These are phyloP conservation scores for Macrotus californicus DNA, from an alignment of 2,113 vertebrate species.

Conservation along the genomic window DNA sequence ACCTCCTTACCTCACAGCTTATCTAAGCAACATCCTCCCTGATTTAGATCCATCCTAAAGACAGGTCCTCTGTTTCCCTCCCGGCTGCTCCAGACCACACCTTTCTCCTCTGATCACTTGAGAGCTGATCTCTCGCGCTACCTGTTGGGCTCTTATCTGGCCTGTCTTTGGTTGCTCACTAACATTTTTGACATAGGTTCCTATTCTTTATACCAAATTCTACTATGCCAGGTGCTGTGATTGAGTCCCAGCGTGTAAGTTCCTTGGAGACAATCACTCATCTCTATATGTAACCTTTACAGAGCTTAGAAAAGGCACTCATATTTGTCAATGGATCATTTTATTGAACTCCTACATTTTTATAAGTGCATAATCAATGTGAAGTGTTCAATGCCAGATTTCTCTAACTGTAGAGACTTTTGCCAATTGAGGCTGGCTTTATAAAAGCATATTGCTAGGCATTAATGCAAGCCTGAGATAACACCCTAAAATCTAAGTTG, in stretches of 20 bases:
- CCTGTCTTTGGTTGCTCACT: background rate
- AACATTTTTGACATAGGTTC: background rate
- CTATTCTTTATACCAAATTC: background rate
- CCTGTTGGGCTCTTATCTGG: background rate
- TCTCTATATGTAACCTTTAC: background rate
- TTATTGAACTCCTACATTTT: slow-evolving; percentile 34
- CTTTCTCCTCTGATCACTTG: background rate
- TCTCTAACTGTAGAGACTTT: background rate
- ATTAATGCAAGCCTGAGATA: slow-evolving; percentile 34
- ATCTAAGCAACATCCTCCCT: background rate
- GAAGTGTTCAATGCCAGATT: slow-evolving; percentile 50
- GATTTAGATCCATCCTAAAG: background rate
- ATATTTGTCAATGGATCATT: slow-evolving; percentile 36
- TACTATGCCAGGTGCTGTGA: background rate
- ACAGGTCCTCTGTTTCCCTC: background rate
- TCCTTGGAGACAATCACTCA: background rate
- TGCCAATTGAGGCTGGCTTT: slow-evolving; percentile 25
- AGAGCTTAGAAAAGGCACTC: slow-evolving; percentile 23
- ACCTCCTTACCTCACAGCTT: background rate
- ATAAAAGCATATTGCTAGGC: slow-evolving; percentile 17
- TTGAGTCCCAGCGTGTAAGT: background rate
- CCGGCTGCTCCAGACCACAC: background rate
- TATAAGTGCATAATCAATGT: slow-evolving; percentile 33
- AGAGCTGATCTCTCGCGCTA: background rate
- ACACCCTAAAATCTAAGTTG: slow-evolving; percentile 16